A percentile compares a stretch with the other conserved stretches of the same genome.
phyloP scores from a whole-genome alignment of 2,888 invertebrate genomes.

The Phyllotreta striolata region DNA sequence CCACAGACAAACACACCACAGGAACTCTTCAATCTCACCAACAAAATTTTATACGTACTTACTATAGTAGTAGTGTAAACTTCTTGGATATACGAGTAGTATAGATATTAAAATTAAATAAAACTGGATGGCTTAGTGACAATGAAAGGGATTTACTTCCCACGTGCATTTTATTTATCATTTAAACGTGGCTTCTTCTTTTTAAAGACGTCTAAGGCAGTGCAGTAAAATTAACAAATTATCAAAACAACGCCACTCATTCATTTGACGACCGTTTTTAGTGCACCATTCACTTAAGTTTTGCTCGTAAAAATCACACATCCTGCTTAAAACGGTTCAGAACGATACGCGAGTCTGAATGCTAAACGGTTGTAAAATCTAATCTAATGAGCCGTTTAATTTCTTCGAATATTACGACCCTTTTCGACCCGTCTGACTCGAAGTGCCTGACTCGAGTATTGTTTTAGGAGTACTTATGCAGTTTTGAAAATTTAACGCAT shows the following conservation, averaged over 20 bases:
- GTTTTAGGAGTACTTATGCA: no score
- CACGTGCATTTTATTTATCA: conserved; percentile 26
- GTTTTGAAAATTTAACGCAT: no score
- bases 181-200: conserved; percentile 23
- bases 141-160: not conserved
- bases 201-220: conserved; percentile 26
- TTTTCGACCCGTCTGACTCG: conserved; percentile 5
- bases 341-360: conserved; percentile 30
- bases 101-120: no score
- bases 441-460: not conserved
- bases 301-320: conserved; percentile 45
- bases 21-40: no score
- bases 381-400: conserved; percentile 37
- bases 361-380: conserved; percentile 37
- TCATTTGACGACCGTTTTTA: conserved; percentile 42
- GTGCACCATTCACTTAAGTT: conserved; percentile 40
- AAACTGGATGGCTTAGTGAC: not conserved
- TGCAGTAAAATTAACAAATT: conserved; percentile 39
- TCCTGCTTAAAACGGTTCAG: conserved; percentile 38
- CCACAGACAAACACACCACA: no score
- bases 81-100: no score
- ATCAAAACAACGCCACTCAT: conserved; percentile 43
- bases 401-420: conserved; percentile 29
- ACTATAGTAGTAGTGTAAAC: no score
- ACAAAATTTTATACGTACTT: no score